Conservation (phyloP, 2,797 vertebrate species). For the Aeoliscus strigatus region DNA sequence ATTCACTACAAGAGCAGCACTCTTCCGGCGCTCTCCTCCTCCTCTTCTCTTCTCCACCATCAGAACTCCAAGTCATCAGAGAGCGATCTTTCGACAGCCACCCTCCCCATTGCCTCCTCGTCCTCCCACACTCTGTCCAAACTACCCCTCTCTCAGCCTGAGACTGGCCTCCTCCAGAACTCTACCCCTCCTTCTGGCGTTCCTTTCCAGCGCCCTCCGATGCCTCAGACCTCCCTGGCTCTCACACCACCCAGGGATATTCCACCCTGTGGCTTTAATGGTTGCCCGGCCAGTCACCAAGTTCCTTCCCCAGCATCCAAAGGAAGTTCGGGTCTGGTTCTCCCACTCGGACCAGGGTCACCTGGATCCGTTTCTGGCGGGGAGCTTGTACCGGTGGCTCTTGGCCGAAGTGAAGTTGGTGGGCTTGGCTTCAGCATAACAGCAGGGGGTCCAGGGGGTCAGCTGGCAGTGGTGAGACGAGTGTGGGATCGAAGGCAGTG, state of each 20-base stretch:
- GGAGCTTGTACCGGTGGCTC: slow-evolving; percentile 73
- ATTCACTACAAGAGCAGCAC: slow-evolving; percentile 74
- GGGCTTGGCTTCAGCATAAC: slow-evolving; percentile 77
- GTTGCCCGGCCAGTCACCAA: slow-evolving; percentile 63
- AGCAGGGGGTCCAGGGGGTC: slow-evolving; percentile 70
- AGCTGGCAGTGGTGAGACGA: slow-evolving; percentile 70
- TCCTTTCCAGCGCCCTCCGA: slow-evolving; percentile 41
- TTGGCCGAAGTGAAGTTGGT: slow-evolving; percentile 65
- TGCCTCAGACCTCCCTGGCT: slow-evolving; percentile 58
- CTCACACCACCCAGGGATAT: slow-evolving; percentile 44
- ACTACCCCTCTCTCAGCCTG: slow-evolving; percentile 53
- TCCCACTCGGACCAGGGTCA: slow-evolving; percentile 17
- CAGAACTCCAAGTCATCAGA: slow-evolving; percentile 75
- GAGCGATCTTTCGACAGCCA: slow-evolving; percentile 66
- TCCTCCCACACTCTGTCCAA: slow-evolving; percentile 51
- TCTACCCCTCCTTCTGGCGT: slow-evolving; percentile 41
- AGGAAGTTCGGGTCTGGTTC: slow-evolving; percentile 34
- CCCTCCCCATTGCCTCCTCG: slow-evolving; percentile 44
- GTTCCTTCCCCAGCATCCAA: slow-evolving; percentile 11
- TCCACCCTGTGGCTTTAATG: slow-evolving; percentile 67
- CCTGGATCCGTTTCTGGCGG: slow-evolving; percentile 12
- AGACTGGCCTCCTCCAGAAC: slow-evolving; percentile 34
- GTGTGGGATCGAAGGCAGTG: slow-evolving; percentile 79
- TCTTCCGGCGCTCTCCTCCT: slow-evolving; percentile 60
- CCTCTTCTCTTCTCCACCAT: slow-evolving; percentile 57